Base-by-base conservation (phyloP, 2,888 invertebrate genomes). In the Graphium colonna region DNA sequence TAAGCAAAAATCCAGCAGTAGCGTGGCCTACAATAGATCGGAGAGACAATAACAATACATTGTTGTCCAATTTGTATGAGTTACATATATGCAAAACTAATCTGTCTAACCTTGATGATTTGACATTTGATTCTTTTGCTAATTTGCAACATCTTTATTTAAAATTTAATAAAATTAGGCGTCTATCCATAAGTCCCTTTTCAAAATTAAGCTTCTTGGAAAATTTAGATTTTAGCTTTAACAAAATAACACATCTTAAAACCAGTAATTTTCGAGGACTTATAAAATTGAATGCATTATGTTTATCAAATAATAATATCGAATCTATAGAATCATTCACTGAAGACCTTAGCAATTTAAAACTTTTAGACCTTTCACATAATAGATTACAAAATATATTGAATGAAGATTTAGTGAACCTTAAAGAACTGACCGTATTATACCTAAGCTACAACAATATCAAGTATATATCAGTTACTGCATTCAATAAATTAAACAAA, bases 101-200 rank as follows among this genome's bases (percentile, higher is more conserved):
- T 57, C 75, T 89, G 67, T 80, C 80, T 1, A 83, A 78, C 52
- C 67, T 88, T 45, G 67, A 95, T 92, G 55, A 95, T 92, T 68
- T 94, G 91, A 82, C 95, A 93, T 81, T 96, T 94, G 79, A 95
- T 93, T 70, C 92, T 91, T 60, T 96, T 93, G 75, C 93, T 91
- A 65, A 92, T 92, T 83, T 96, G 57, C 92, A 95, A 71, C 95
- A 96, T 71, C 90, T 96, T 31, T 95, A 94, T 75, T 83, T 96
- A 60, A 92, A 93, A 52, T 92, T 91, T 64, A 96, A 96, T 77
- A 91, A 93, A 70, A 95, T 96, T 59, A 92, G 94, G 7, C 91
- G 95, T 48, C 91, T 97, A 39, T 95, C 96, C 0, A 95, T 96
- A 0, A 95, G 95, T 38, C 96, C 97, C 3, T 96, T 97, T 74